A percentile compares a stretch with the other conserved stretches of the same genome.
These are phyloP conservation scores for human (Homo sapiens) DNA, from an alignment of 2,113 vertebrate genomes.

Conservation along the genomic window GRCh38 chr11:116715501-116716000, in stretches of 20 bases:
- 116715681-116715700: not conserved
- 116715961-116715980: not conserved
- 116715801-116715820: not conserved
- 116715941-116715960: not conserved
- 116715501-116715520: conserved; percentile 67
- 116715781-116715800: not conserved
- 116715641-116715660: not conserved
- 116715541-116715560: not conserved
- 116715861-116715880: not conserved
- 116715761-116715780: not conserved
- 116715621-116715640: not conserved
- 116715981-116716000: too few species aligned
- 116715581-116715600: not conserved
- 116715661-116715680: not conserved
- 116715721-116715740: too few species aligned
- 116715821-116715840: not conserved
- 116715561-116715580: not conserved
- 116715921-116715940: not conserved
- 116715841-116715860: not conserved
- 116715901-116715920: not conserved
- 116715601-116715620: not conserved
- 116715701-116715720: not conserved
- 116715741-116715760: not conserved
- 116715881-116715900: not conserved
- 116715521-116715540: not conserved